Percentiles rank a stretch among this genome's conserved stretches.
Evolutionary conservation across 1,140 invertebrate species (phyloP).

Genomic region (Ceratosolen solmsi): DNA sequence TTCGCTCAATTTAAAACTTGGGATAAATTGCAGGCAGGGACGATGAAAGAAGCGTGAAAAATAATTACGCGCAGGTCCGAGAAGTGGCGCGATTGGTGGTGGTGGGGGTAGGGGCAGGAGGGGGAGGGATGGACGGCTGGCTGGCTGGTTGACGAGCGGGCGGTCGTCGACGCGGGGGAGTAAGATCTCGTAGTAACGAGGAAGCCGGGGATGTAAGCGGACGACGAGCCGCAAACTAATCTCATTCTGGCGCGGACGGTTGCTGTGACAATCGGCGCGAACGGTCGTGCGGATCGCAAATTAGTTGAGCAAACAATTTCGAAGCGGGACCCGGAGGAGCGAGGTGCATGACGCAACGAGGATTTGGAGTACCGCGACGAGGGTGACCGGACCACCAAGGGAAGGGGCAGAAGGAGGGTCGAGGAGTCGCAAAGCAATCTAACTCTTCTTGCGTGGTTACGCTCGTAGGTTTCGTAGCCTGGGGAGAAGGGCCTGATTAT

Average conservation of each 20-base stretch:
- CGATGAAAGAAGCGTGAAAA: neutral
- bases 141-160: too few species aligned
- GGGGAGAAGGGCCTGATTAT: too few species aligned
- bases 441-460: constrained; percentile 38
- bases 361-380: too few species aligned
- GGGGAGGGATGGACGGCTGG: too few species aligned
- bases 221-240: constrained; percentile 15
- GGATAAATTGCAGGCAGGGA: neutral
- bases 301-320: constrained; percentile 42
- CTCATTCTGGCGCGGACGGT: constrained; percentile 24
- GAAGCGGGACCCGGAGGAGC: neutral
- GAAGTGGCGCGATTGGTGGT: neutral
- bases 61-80: neutral
- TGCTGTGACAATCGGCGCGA: constrained; percentile 5
- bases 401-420: neutral
- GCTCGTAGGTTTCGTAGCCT: neutral
- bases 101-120: too few species aligned
- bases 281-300: constrained; percentile 3
- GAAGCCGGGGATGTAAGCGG: constrained; percentile 27
- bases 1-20: neutral
- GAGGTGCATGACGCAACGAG: neutral
- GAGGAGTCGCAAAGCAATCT: constrained; percentile 29
- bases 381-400: too few species aligned
- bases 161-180: neutral
- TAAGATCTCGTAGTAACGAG: constrained; percentile 11